Conservation (phyloP, 2,888 invertebrate species). For the Fragum whitleyi region DNA sequence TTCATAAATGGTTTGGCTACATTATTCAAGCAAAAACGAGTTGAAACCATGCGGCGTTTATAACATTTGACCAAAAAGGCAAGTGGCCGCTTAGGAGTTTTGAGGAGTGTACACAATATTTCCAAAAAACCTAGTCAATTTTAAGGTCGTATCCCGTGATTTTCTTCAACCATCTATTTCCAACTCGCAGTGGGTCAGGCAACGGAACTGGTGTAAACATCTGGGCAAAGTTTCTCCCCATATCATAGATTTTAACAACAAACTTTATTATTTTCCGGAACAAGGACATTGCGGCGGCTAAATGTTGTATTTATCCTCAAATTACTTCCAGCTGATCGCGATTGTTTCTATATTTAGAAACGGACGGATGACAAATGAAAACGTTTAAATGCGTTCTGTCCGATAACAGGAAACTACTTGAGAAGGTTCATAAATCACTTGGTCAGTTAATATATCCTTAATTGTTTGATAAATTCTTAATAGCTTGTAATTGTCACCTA, state of each 20-base stretch:
- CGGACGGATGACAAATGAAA: slow-evolving; percentile 4
- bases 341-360: slow-evolving; percentile 15
- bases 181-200: slow-evolving; percentile 37
- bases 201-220: slow-evolving; percentile 32
- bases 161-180: slow-evolving; percentile 36
- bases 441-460: slow-evolving; percentile 19
- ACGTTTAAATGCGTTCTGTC: slow-evolving; percentile 8
- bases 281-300: slow-evolving; percentile 14
- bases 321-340: background rate
- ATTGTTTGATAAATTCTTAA: slow-evolving; percentile 4
- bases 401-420: background rate
- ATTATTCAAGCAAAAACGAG: too few relatives aligned
- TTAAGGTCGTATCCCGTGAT: slow-evolving; percentile 34
- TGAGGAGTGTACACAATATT: too few relatives aligned
- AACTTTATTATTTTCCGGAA: slow-evolving; percentile 23
- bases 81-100: too few relatives aligned
- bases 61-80: too few relatives aligned
- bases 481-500: background rate
- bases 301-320: background rate
- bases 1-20: too few relatives aligned
- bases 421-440: slow-evolving; percentile 9
- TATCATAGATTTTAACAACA: slow-evolving; percentile 30
- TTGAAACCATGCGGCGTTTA: too few relatives aligned
- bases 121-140: slow-evolving; percentile 10
- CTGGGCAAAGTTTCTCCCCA: slow-evolving; percentile 27